Base-by-base conservation (phyloP, 2,888 invertebrate species). In the Scotopteryx bipunctaria region DNA sequence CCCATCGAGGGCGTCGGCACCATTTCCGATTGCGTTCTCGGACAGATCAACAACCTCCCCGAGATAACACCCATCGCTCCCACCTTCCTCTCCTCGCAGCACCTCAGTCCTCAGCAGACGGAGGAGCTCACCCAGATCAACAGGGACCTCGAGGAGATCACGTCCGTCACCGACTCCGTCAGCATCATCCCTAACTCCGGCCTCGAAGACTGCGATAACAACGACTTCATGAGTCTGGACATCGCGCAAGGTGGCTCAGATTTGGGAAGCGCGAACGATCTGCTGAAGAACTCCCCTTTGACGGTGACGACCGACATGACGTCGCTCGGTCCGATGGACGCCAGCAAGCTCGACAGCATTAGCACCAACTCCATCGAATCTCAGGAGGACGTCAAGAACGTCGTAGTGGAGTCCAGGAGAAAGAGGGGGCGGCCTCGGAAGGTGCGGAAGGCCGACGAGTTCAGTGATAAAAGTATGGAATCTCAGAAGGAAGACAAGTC, bases 371-470 rank as follows among this genome's bases (percentile, higher is more conserved):
- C 89, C 32, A 67, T 86, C 59, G 90, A 91, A 86, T 88, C 89
- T 88, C 90, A 86, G 66, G 90, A 90, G 62, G 86, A 86, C 64
- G 77, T 81, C 32, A 89, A 91, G 71, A 86, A 81, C 61, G 75
- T 86, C 55, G 79, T 83, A 38, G 78, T 83, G 15, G 91, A 92
- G 68, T 87, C 87, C 32, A 93, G 92, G 75, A 81, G 91, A 61
- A 92, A 92, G 73, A 81, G 93, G 57, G 93, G 93, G 1, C 76
- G 93, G 55, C 93, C 93, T 21, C 89, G 91, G 59, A 93, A 93
- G 79, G 85, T 85, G 9, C 82, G 83, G 57, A 86, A 88, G 63
- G 61, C 67, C 9, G 78, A 75, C 42, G 83, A 82, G 49, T 78
- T 64, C 41, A 44, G 54, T 36, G 54, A 54, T 36, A 54, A 54